Conservation (phyloP, 2,888 invertebrate genomes). For the Drosophila birchii region DNA sequence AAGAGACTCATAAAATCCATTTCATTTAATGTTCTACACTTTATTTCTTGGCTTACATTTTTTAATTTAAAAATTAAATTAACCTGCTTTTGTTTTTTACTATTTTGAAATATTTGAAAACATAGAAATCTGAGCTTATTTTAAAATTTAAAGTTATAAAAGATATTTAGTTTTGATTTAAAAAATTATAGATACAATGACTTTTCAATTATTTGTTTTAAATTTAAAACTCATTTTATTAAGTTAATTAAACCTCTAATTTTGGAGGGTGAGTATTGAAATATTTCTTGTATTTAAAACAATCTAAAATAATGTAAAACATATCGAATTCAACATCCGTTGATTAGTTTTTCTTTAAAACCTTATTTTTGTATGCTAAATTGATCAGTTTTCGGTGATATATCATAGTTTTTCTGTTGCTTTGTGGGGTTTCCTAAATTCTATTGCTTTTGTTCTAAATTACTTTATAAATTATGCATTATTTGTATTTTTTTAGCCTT, state of each 20-base stretch:
- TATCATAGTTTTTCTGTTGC: not conserved
- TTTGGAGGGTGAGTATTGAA: not conserved
- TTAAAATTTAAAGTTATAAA: not conserved
- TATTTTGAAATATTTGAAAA: not conserved
- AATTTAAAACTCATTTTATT: not conserved
- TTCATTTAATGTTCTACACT: not conserved
- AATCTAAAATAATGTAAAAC: not conserved
- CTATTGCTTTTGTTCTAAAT: not conserved
- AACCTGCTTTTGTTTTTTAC: not conserved
- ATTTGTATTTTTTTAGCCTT: not conserved
- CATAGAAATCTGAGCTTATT: not conserved
- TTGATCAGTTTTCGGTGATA: slow-evolving; percentile 1
- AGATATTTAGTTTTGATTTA: not conserved
- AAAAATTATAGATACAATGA: not conserved
- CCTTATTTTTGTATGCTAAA: not conserved
- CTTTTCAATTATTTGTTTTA: not conserved
- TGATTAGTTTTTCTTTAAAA: not conserved
- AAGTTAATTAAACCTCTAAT: not conserved
- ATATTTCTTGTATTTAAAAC: no score
- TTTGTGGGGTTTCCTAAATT: not conserved
- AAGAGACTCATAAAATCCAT: no score
- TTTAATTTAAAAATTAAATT: no score
- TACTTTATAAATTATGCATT: not conserved
- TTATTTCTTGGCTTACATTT: slow-evolving; percentile 9
- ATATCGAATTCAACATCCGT: not conserved